phyloP scores from a whole-genome alignment of 2,888 invertebrate species.

The Bembecia ichneumoniformis region DNA sequence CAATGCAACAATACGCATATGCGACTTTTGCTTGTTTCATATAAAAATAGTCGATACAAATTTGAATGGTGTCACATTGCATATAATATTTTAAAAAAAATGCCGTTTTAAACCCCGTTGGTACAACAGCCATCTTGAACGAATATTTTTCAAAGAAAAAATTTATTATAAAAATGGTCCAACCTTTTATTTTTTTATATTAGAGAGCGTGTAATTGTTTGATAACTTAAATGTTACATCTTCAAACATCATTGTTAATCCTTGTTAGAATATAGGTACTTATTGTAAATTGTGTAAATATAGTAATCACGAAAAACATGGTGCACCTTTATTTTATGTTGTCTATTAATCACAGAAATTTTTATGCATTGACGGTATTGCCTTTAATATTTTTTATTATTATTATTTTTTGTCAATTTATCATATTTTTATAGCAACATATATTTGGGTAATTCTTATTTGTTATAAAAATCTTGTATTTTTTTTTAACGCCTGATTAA shows the following conservation, averaged over 20 bases:
- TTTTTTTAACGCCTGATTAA: too few species aligned
- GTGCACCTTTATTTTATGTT: conserved; percentile 42
- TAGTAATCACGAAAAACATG: conserved; percentile 41
- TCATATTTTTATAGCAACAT: too few species aligned
- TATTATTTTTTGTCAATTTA: too few species aligned
- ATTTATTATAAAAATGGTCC: conserved; percentile 26
- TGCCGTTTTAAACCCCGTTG: not conserved
- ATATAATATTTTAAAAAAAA: not conserved
- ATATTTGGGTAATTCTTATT: too few species aligned
- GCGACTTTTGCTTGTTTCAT: not conserved
- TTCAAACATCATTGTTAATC: conserved; percentile 51
- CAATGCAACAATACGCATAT: not conserved
- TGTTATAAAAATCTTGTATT: too few species aligned
- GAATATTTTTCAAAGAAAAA: not conserved
- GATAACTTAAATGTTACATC: conserved; percentile 9
- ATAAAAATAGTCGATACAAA: not conserved
- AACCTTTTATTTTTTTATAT: conserved; percentile 23
- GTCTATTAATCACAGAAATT: too few species aligned
- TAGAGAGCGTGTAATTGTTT: conserved; percentile 11
- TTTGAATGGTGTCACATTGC: not conserved
- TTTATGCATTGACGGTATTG: too few species aligned
- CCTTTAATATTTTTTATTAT: too few species aligned
- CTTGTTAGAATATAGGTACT: conserved; percentile 38
- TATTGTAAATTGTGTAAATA: conserved; percentile 65
- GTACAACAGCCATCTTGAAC: not conserved